These are phyloP conservation scores for Rhyacophila evoluta DNA, from an alignment of 2,888 invertebrate genomes.

Conservation along the genomic window DNA sequence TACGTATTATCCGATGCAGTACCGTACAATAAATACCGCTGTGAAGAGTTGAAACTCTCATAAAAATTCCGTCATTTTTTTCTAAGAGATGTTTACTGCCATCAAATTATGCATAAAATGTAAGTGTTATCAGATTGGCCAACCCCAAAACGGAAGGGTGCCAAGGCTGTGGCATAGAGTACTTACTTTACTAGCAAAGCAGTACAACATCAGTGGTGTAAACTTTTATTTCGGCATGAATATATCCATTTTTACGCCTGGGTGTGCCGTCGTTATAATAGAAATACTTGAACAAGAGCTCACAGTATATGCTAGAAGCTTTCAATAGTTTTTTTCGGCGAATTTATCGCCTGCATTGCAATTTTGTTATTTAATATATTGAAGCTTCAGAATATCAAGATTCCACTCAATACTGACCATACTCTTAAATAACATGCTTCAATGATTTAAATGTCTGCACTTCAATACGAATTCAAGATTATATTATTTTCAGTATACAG, in stretches of 20 bases:
- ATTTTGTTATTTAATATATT: too few relatives aligned
- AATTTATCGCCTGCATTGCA: too few relatives aligned
- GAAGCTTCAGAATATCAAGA: too few relatives aligned
- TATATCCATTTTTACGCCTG: neutral
- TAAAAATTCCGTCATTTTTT: neutral
- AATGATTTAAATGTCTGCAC: too few relatives aligned
- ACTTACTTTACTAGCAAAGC: neutral
- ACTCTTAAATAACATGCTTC: too few relatives aligned
- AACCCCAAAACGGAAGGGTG: conserved; percentile 13
- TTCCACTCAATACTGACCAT: too few relatives aligned
- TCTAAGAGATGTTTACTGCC: neutral
- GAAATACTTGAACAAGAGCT: neutral
- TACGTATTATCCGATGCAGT: neutral
- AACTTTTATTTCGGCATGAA: neutral
- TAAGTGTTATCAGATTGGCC: conserved; percentile 5
- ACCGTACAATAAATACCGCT: neutral
- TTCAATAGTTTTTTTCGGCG: too few relatives aligned
- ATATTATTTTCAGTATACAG: too few relatives aligned
- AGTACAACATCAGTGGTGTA: neutral
- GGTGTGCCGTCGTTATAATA: neutral
- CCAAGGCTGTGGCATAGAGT: neutral
- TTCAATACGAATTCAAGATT: too few relatives aligned
- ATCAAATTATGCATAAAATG: conserved; percentile 22
- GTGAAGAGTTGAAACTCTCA: neutral
- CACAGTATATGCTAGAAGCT: neutral